Evolutionary conservation across 2,888 invertebrate species (phyloP).

Genomic region (Pandemis corylana): DNA sequence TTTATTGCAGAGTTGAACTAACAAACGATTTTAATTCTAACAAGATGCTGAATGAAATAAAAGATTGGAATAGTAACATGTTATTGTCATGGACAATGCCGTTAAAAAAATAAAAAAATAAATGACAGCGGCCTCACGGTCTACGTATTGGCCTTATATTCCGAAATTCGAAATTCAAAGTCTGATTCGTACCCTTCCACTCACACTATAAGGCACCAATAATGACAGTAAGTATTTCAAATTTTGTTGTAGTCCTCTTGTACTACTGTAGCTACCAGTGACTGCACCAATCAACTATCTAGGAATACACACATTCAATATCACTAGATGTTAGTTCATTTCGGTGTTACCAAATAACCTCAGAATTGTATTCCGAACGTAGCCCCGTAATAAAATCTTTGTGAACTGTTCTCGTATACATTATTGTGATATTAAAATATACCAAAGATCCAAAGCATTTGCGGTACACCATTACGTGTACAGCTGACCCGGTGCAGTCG

Average conservation of each 20-base stretch:
- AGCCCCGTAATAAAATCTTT: neutral
- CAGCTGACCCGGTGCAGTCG: slow-evolving; percentile 25
- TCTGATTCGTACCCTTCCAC: no score
- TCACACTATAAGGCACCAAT: no score
- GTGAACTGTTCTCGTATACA: neutral
- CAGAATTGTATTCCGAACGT: neutral
- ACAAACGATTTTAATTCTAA: slow-evolving; percentile 31
- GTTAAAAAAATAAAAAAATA: neutral
- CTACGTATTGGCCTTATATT: neutral
- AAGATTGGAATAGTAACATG: slow-evolving; percentile 19
- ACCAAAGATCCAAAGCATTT: slow-evolving; percentile 12
- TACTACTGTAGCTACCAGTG: no score
- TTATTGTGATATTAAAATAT: neutral
- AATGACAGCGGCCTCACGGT: neutral
- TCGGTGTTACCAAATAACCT: no score
- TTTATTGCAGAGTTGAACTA: slow-evolving; percentile 20
- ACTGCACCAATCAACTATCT: no score
- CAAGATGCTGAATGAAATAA: slow-evolving; percentile 29
- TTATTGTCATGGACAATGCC: neutral
- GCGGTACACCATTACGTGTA: slow-evolving; percentile 12
- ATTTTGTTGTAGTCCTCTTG: no score
- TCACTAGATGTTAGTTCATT: no score
- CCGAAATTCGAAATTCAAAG: no score
- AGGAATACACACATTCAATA: no score
- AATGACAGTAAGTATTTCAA: no score